Evolutionary conservation across 2,113 vertebrate species (phyloP), one percentile per base, ranked within the genome.

Genomic region (Nanorana parkeri): DNA sequence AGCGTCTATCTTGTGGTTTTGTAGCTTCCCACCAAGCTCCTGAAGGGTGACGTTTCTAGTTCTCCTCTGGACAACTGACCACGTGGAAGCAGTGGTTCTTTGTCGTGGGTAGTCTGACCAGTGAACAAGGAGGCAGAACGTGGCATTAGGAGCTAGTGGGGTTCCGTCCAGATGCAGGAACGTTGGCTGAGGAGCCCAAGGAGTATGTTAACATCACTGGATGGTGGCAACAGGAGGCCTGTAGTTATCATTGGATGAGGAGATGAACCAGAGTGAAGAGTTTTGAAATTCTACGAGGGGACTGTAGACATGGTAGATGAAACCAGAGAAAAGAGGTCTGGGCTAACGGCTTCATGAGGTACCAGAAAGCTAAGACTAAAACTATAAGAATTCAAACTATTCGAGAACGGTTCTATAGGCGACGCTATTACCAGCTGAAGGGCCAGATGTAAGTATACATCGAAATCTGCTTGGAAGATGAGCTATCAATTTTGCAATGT

Each of bases 1-100:
- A 74, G 71, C 28, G n/a, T 73, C 68, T 69, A 36, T 74, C 71
- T 74, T 74, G 71, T 74, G 71, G 60, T 26, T 74, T 55, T 74
- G 24, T 74, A 74, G 54, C 28, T n/a, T 21, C 52, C 17, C 29
- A 24, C 23, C 68, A n/a, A n/a, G 15, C 51, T 68, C 67, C 4
- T 74, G 54, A 28, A 74, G 21, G 71, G 54, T 71, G 68, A 29
- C 16, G 71, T 74, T 60, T 16, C 51, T n/a, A 28, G 47, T 17
- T 55, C 32, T 23, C 0, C 8, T 16, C 24, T 54, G 17, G 55
- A 56, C 54, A 32, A 17, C 71, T 58, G 23, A 58, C 21, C 71
- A 13, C 29, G 36, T 36, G 54, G 71, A 71, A 71, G 13, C 28
- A 36, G 17, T 29, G 58, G n/a, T 73, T 51, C 52, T 24, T 26